Evolutionary conservation across 2,113 vertebrate genomes (phyloP), one percentile per base, ranked within the genome.

Genomic region (Alligator sinensis): DNA sequence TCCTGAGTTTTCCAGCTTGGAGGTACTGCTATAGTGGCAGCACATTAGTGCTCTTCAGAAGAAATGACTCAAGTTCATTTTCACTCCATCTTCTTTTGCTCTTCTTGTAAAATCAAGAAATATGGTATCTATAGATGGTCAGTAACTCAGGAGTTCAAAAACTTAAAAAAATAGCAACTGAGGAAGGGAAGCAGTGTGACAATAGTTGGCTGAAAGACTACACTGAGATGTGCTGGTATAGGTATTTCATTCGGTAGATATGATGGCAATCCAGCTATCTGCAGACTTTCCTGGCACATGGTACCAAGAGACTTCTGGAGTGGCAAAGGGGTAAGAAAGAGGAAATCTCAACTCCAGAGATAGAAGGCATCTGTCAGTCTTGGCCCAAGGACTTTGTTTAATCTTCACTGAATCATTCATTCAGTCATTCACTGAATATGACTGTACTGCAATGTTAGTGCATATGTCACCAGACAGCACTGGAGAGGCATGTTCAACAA

Each of bases 141-240:
- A 60, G 54, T 47, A 25, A 17, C 11, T 61, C 25, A 25, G 22
- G 18, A 70, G 62, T 60, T 34, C 70, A 6, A 17, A 86, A 70
- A 18, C 18, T 19, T 7, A 58, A 60, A 78, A 47, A 93, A n/a
- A 25, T 16, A 87, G 57, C n/a, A n/a, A 66, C 70, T 47, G 59
- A 70, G 59, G 19, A 47, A 25, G 8, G 47, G 22, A 5, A 89
- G 22, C 0, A 0, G 17, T 70, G 14, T 57, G 34, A 28, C 34
- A 62, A 77, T 54, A 92, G 58, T 22, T 54, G n/a, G 30, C 54
- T 81, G 16, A 47, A 47, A 47, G 47, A 47, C 47, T 47, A 47
- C 25, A 58, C 18, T 30, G 27, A 72, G 47, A 82, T 63, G 14
- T 61, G 12, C 5, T n/a, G 6, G 2, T 16, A 22, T 0, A 76